Evolutionary conservation across 2,888 invertebrate species (phyloP), one percentile per base, ranked within the genome.

Genomic region (Amphipoea lucens): DNA sequence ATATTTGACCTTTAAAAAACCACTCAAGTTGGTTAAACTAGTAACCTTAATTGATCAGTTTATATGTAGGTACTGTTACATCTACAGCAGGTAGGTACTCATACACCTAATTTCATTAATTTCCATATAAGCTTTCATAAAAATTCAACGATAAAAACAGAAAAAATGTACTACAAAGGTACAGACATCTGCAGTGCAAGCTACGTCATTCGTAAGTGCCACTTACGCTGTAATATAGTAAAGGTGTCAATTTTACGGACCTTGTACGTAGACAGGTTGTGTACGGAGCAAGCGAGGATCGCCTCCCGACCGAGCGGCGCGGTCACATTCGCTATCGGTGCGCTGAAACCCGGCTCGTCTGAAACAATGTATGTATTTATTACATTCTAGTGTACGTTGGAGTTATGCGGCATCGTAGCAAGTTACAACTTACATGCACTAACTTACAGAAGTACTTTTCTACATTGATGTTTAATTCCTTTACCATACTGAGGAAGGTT

Each of bases 271-370:
- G 98, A 98, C 81, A 99, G 97, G 94, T 98, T 98, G 94, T 98
- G 98, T 14, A 99, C 99, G 74, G 98, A 97, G 93, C 99, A 99
- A 72, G 98, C 98, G 74, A 99, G 97, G 74, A 98, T 97, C 11
- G 98, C 99, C 95, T 99, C 99, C 82, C 99, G 97, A 68, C 99
- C 98, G 77, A 99, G 98, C 23, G 99, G 98, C 17, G 98, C 98
- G 12, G 99, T 99, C 89, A 98, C 98, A 96, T 99, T 99, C 88
- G 97, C 96, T 91, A 99, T 98, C 75, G 98, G 98, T 79, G 98
- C 98, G 91, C 98, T 98, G 96, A 99, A 99, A 90, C 98, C 98
- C 14, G 98, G 98, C 95, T 98, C 98, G 96, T 98, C 98, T 98
- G 97, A 90, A 94, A 93, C 91, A 92, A 90, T 73, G 74, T 74